A percentile compares a stretch with the other conserved stretches of the same genome.
These are phyloP conservation scores for Philonicus albiceps DNA, from an alignment of 2,888 invertebrate species.

Conservation along the genomic window DNA sequence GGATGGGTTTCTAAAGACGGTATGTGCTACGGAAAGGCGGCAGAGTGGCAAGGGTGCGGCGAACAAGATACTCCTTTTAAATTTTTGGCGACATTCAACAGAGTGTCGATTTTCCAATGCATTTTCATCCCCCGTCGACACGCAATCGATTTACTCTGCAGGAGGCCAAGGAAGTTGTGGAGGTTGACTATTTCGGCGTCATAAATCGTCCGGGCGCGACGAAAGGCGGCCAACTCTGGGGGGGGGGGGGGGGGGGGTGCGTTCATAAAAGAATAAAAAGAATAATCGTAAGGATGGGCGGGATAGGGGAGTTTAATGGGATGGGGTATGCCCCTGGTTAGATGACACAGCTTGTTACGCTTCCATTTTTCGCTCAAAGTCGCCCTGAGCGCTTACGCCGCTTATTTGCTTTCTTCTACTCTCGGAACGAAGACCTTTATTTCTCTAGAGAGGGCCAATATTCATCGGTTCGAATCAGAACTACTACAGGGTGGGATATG, in stretches of 20 bases:
- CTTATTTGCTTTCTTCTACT: constrained; percentile 22
- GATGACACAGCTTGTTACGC: constrained; percentile 31
- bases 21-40: background rate
- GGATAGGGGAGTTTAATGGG: background rate
- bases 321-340: background rate
- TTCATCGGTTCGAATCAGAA: background rate
- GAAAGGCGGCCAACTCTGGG: background rate
- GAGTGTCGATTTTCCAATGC: constrained; percentile 32
- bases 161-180: background rate
- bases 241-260: background rate
- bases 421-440: background rate
- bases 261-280: background rate
- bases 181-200: background rate
- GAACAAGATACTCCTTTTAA: background rate
- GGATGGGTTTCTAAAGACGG: background rate
- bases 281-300: background rate
- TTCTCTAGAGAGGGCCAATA: background rate
- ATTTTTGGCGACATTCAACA: constrained; percentile 26
- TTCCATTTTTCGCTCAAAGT: background rate
- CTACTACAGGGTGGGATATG: background rate
- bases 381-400: background rate
- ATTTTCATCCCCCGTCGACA: background rate
- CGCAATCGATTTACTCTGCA: background rate
- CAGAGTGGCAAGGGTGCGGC: background rate
- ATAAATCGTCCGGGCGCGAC: background rate